Base-by-base conservation (phyloP, 2,113 vertebrate species). In the Bubo scandiacus region DNA sequence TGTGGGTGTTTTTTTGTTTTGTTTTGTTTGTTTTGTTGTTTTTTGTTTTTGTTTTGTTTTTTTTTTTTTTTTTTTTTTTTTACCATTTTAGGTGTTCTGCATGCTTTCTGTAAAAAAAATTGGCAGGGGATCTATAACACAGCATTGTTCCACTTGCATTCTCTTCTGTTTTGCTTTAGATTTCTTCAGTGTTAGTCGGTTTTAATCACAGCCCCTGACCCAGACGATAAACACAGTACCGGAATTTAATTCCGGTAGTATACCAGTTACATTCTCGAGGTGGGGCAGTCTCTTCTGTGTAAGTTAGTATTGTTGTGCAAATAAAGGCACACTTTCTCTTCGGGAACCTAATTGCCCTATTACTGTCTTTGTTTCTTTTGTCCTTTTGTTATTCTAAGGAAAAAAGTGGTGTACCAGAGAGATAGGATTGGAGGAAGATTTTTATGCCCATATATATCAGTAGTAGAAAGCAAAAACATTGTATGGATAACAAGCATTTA, bases 251-350 rank as follows among this genome's bases (percentile, higher is more conserved):
- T 86, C 43, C n/a, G 42, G 43, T 88, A 78, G 67, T 81, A 27
- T 67, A 36, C 66, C 23, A 70, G 62, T 52, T 85, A 73, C 52
- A n/a, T 43, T 79, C 83, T 97, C 26, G 66, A 81, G 93, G 84
- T 95, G 97, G 92, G 95, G 75, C 85, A 54, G 73, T 62, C 55
- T 96, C 58, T 66, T 87, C 88, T 90, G 54, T 90, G 80, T 61
- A 62, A 94, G 52, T 81, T 70, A 36, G 43, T 59, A 97, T 98
- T 98, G 96, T 98, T 97, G 97, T 98, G 98, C 96, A 98, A 98
- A 98, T 98, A 27, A 16, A 71, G 96, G 34, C 97, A 98, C 98
- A 55, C 96, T 98, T 97, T 98, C 93, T 83, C 88, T 97, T 98
- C 79, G 80, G 65, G 91, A 96, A 86, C 88, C 79, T 96, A 97